A percentile compares a stretch with the other conserved stretches of the same genome.
Evolutionary conservation across 2,797 vertebrate genomes (phyloP).

Genomic region (Epinephelus malabaricus): DNA sequence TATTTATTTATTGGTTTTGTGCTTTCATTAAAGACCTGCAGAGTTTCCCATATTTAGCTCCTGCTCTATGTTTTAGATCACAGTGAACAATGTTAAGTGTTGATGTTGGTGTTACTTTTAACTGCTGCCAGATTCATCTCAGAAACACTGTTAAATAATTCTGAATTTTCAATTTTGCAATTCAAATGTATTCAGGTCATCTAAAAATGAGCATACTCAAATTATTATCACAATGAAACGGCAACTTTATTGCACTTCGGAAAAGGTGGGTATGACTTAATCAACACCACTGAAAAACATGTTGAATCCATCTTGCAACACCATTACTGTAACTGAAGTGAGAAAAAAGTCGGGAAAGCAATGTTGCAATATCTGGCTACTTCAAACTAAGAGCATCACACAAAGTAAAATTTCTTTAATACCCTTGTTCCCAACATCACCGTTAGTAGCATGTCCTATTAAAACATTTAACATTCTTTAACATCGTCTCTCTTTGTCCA

Average conservation of each 20-base stretch:
- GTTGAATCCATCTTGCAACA: too few species aligned
- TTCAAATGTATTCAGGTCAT: neutral
- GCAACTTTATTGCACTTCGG: constrained; percentile 16
- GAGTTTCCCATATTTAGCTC: too few species aligned
- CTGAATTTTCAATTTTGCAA: constrained; percentile 25
- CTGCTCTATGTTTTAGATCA: neutral
- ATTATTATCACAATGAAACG: constrained; percentile 3
- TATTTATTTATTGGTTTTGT: neutral
- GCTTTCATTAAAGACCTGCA: neutral
- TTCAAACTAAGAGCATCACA: constrained; percentile 33
- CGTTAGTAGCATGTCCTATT: constrained; percentile 36
- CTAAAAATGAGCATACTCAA: constrained; percentile 12
- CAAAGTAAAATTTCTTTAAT: constrained; percentile 27
- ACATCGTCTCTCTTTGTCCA: constrained; percentile 51
- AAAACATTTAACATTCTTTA: constrained; percentile 51
- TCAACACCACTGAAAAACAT: constrained; percentile 33
- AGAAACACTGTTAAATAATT: constrained; percentile 21
- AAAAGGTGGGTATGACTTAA: constrained; percentile 27
- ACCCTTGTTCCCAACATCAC: constrained; percentile 32
- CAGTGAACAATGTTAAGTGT: neutral
- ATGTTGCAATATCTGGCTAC: neutral
- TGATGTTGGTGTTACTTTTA: neutral
- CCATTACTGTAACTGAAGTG: neutral
- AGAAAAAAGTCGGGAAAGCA: constrained; percentile 10
- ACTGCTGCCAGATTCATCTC: neutral